phyloP scores from a whole-genome alignment of 1,140 invertebrate species.

The Brachionus koreanus region DNA sequence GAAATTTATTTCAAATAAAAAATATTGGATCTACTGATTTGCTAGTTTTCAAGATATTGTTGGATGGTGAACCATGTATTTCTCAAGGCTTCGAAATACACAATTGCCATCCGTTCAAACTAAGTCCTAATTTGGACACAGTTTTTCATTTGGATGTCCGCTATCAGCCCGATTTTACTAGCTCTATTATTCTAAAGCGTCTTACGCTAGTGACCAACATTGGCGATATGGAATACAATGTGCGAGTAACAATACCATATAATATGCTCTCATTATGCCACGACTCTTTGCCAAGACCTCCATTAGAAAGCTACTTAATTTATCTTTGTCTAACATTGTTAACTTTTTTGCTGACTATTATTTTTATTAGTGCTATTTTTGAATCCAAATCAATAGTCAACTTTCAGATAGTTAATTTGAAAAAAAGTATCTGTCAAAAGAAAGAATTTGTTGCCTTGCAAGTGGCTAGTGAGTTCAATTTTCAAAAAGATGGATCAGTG shows the following conservation, averaged over 20 bases:
- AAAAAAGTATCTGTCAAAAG: not conserved
- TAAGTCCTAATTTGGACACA: not conserved
- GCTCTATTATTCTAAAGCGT: not conserved
- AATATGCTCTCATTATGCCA: not conserved
- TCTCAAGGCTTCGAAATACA: not conserved
- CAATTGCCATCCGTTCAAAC: not conserved
- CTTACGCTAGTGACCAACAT: slow-evolving; percentile 34
- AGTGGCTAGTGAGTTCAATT: not conserved
- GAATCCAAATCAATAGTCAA: not conserved
- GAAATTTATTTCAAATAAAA: slow-evolving; percentile 3
- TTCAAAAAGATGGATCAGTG: not conserved
- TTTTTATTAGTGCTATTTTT: slow-evolving; percentile 3
- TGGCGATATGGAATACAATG: slow-evolving; percentile 1
- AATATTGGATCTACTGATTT: slow-evolving; percentile 17
- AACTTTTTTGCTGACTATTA: slow-evolving; percentile 24
- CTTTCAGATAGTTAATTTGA: not conserved
- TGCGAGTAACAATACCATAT: not conserved
- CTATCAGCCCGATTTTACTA: slow-evolving; percentile 38
- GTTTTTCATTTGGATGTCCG: not conserved
- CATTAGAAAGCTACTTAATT: slow-evolving; percentile 28
- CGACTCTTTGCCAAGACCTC: slow-evolving; percentile 37
- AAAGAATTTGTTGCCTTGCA: not conserved
- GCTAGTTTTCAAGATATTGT: not conserved
- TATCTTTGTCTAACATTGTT: slow-evolving; percentile 1
- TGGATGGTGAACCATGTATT: slow-evolving; percentile 25